Evolutionary conservation across 2,888 invertebrate species (phyloP), one percentile per base, ranked within the genome.

Genomic region (Nemotelus pantherinus): DNA sequence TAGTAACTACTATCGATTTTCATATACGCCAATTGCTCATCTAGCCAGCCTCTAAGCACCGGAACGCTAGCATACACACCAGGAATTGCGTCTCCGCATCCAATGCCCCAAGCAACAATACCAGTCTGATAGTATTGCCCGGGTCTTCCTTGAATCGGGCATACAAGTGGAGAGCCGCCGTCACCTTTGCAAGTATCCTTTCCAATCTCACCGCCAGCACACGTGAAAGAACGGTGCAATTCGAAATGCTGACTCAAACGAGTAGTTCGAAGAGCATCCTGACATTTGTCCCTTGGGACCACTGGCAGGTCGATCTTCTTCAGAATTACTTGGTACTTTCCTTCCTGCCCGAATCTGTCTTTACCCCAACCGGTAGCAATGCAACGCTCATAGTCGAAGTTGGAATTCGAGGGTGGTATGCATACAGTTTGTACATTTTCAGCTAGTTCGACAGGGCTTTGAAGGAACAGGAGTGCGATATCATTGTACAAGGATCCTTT

Each of bases 91-190:
- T 87, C 87, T 0, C 93, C 94, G 82, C 95, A 95, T 0, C 93
- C 93, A 80, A 95, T 92, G 39, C 95, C 95, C 95, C 95, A 95
- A 0, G 94, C 91, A 0, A 95, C 94, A 58, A 94, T 92, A 1
- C 94, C 94, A 45, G 85, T 84, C 44, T 87, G 84, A 76, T 84
- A 84, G 63, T 79, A 85, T n/a, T 83, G 83, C 7, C 82, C 77
- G 0, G 80, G 81, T 67, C 80, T 81, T 50, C 89, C 90, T 78
- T 87, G 86, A 71, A 92, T 86, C 0, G 93, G 92, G 81, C 95
- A 95, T 0, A 93, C 93, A 9, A 95, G 87, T 0, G 95, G 93
- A 41, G 94, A 92, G 0, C 95, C 95, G 0, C 95, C 95, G 83
- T 95, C 95, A 2, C 90, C 92, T 83, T 90, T 90, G 87, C 95